phyloP scores from a whole-genome alignment of 30 jellyfish, hydroid and myxozoan species.

The Aurelia sp. region DNA sequence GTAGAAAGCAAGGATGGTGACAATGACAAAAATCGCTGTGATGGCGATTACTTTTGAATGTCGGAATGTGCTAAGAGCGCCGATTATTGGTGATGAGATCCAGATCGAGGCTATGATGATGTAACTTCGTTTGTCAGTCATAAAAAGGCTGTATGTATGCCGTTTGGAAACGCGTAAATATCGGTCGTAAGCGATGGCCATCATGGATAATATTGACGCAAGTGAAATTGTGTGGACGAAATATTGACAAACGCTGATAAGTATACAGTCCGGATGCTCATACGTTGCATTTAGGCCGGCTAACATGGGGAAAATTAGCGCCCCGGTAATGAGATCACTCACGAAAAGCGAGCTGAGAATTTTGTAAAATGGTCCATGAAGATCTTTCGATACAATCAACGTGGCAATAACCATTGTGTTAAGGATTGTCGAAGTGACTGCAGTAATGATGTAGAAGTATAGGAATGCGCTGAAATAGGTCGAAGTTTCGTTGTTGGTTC shows the following conservation, averaged over 20 bases:
- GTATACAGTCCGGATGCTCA: constrained; percentile 37
- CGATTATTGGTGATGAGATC: constrained; percentile 16
- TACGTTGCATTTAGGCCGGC: constrained; percentile 42
- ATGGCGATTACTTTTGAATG: constrained; percentile 21
- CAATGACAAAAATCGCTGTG: constrained; percentile 11
- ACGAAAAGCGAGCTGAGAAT: constrained; percentile 49
- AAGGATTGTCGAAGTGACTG: constrained; percentile 19
- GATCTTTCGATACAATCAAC: constrained; percentile 23
- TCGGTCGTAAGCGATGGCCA: constrained; percentile 66
- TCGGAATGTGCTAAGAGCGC: constrained; percentile 22
- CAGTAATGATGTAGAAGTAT: constrained; percentile 17
- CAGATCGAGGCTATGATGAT: constrained; percentile 24
- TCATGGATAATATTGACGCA: constrained; percentile 55
- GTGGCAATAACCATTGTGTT: constrained; percentile 24
- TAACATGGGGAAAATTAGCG: constrained; percentile 47
- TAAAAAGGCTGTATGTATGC: constrained; percentile 45
- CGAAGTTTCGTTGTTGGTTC: constrained; percentile 29
- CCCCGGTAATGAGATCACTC: constrained; percentile 48
- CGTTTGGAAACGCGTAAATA: constrained; percentile 50
- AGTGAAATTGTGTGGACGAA: constrained; percentile 39
- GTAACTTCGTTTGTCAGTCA: constrained; percentile 44
- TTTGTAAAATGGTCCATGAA: constrained; percentile 49
- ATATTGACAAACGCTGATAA: constrained; percentile 20
- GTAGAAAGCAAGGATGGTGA: constrained; percentile 23
- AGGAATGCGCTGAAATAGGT: constrained; percentile 13